Evolutionary conservation across 2,888 invertebrate genomes (phyloP).

Genomic region (Anaspis maculata): DNA sequence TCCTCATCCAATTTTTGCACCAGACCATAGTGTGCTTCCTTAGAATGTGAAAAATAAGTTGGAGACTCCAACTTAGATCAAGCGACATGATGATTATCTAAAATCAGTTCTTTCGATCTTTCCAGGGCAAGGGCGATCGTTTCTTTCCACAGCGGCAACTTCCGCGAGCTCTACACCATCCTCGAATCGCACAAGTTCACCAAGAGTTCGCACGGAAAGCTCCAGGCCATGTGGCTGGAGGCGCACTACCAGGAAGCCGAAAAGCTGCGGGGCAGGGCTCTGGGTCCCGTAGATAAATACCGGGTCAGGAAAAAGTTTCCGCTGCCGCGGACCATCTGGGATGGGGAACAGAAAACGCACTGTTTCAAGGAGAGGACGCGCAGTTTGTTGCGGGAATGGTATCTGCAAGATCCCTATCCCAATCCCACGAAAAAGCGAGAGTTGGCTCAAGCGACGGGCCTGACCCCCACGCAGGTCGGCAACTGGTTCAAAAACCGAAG

Average conservation of each 20-base stretch:
- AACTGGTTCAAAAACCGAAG: slow-evolving; percentile 91
- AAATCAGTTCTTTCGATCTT: too few relatives aligned
- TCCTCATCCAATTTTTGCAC: too few relatives aligned
- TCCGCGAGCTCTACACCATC: slow-evolving; percentile 81
- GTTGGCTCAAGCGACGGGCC: slow-evolving; percentile 80
- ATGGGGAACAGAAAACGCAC: slow-evolving; percentile 93
- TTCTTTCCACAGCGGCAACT: slow-evolving; percentile 84
- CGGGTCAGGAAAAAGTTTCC: slow-evolving; percentile 90
- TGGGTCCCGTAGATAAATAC: slow-evolving; percentile 92
- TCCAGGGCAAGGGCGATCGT: slow-evolving; percentile 81
- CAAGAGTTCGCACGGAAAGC: slow-evolving; percentile 79
- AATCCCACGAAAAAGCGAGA: slow-evolving; percentile 91
- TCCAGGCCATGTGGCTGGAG: slow-evolving; percentile 89
- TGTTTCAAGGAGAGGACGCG: slow-evolving; percentile 95
- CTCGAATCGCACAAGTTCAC: slow-evolving; percentile 85
- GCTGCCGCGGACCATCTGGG: slow-evolving; percentile 87
- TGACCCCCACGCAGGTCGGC: slow-evolving; percentile 88
- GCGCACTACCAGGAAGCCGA: slow-evolving; percentile 92
- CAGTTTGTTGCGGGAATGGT: slow-evolving; percentile 93
- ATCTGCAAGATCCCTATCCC: slow-evolving; percentile 94
- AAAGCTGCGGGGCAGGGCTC: slow-evolving; percentile 77
- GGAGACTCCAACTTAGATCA: too few relatives aligned
- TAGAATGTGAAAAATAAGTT: too few relatives aligned
- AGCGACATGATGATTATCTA: too few relatives aligned
- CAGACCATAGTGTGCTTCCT: too few relatives aligned